Base-by-base conservation (phyloP, 2,113 vertebrate species). In the Otocyon megalotis region DNA sequence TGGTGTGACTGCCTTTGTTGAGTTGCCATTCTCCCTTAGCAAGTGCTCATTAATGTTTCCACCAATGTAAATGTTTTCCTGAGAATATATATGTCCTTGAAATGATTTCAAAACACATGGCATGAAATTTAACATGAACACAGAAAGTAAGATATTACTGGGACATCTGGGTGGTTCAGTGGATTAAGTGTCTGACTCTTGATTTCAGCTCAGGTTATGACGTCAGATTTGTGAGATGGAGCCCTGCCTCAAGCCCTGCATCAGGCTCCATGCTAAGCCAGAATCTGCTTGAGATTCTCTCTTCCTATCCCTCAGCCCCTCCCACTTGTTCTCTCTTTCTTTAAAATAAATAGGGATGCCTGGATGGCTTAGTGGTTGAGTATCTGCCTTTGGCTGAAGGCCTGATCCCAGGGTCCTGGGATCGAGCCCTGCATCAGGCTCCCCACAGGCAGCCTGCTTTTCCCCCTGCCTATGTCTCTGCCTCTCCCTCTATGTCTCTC, bases 131-230 rank as follows among this genome's bases (percentile, higher is more conserved):
- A 37, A 67, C 69, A 72, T 60, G 48, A 77, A 77, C 24, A 60
- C 30, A 86, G 17, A 91, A 94, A 94, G 89, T 72, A 77, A 91
- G 87, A 88, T 83, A 74, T 35, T 88, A 69, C 10, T 69, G 32
- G 67, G 67, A 32, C 67, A 69, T 16, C 16, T 69, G 32, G 67
- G 67, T 69, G 16, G 67, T 32, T 69, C 9, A 69, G 17, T 9
- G 1, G 1, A 17, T 69, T 35, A 35, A 69, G 3, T 19, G 3
- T 9, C 3, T 1, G 67, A 69, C 10, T 69, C 67, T 69, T 35
- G 9, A n/a, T n/a, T 69, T 69, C 67, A 69, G 32, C 67, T 69
- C 16, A 10, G 17, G 32, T 69, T 17, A 5, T 69, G 17, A 20
- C 10, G 3, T 20, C 17, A 69, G 32, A 69, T 17, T 69, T 17